Percentiles rank a stretch among this genome's conserved stretches.
These are phyloP conservation scores for Cynopterus sphinx DNA, from an alignment of 2,797 vertebrate species.

Conservation along the genomic window DNA sequence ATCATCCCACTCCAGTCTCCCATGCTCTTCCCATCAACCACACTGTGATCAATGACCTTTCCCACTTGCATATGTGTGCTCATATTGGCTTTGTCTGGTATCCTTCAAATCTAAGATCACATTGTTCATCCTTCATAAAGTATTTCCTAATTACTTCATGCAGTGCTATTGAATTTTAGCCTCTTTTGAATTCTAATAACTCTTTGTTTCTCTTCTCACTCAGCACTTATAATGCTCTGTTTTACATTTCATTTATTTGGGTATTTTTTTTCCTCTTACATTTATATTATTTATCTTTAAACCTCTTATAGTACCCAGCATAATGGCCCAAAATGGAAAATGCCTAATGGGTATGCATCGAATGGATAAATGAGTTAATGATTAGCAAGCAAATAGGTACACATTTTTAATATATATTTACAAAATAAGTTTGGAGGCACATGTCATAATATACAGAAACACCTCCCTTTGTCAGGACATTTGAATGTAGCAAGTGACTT, in stretches of 20 bases:
- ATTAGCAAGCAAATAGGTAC: neutral
- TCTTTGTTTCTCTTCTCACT: neutral
- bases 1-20: neutral
- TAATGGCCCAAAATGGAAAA: neutral
- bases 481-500: neutral
- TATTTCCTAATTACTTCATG: neutral
- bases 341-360: neutral
- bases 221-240: neutral
- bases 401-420: neutral
- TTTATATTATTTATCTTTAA: neutral
- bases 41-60: neutral
- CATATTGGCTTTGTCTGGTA: neutral
- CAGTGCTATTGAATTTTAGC: neutral
- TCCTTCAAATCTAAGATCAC: neutral
- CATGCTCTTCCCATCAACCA: neutral
- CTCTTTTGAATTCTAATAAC: neutral
- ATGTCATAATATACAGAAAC: neutral
- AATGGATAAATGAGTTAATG: neutral
- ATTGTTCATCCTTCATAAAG: neutral
- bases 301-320: neutral
- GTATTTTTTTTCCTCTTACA: neutral
- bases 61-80: neutral
- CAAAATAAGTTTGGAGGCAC: neutral
- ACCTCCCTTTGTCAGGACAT: neutral
- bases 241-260: neutral